Conservation (phyloP, 1,140 invertebrate genomes). For the Drosophila sucinea region DNA sequence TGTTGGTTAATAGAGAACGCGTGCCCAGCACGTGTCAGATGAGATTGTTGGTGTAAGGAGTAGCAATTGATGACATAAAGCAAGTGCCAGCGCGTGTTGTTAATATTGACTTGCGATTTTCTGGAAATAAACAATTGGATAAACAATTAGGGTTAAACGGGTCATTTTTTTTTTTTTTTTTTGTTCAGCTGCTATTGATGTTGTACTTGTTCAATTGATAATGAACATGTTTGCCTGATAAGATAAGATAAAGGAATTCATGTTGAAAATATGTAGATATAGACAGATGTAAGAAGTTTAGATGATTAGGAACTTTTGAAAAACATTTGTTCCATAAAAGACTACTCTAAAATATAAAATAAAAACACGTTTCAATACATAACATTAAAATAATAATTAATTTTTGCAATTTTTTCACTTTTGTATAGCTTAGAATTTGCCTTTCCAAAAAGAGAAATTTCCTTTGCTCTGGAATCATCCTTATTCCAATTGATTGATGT, state of each 20-base stretch:
- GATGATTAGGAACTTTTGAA: not conserved
- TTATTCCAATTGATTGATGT: too few relatives aligned
- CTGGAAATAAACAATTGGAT: slow-evolving; percentile 29
- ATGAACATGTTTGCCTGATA: slow-evolving; percentile 62
- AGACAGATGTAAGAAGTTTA: not conserved
- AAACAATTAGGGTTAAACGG: slow-evolving; percentile 31
- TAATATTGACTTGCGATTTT: slow-evolving; percentile 51
- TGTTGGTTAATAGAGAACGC: slow-evolving; percentile 49
- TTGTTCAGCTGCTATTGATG: slow-evolving; percentile 26
- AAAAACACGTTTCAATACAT: too few relatives aligned
- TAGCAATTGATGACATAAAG: slow-evolving; percentile 17
- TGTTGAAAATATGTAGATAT: not conserved
- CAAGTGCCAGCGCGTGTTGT: slow-evolving; percentile 57
- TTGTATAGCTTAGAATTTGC: too few relatives aligned
- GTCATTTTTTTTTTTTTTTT: slow-evolving; percentile 24
- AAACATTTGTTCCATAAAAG: not conserved
- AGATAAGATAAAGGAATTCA: slow-evolving; percentile 47
- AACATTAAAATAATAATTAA: too few relatives aligned
- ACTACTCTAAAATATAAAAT: not conserved
- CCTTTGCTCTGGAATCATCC: too few relatives aligned
- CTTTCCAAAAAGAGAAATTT: too few relatives aligned
- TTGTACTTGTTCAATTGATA: slow-evolving; percentile 39
- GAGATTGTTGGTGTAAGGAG: slow-evolving; percentile 15
- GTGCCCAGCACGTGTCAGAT: slow-evolving; percentile 62
- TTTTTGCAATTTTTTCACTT: too few relatives aligned